Evolutionary conservation across 1,140 invertebrate genomes (phyloP).

Genomic region (Dolichoris vasculosae): DNA sequence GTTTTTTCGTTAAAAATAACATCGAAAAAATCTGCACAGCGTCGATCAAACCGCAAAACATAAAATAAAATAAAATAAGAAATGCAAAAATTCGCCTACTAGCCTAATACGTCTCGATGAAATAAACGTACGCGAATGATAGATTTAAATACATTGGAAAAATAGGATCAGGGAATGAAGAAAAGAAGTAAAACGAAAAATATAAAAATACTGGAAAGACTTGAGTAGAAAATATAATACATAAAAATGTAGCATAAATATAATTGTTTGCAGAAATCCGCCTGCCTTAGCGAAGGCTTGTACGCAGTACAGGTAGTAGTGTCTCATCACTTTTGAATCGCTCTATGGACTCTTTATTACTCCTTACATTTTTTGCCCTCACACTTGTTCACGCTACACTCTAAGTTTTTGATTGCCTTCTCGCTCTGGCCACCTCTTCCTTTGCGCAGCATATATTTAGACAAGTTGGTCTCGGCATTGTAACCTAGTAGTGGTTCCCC

Average conservation of each 20-base stretch:
- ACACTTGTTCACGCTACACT: slow-evolving; percentile 34
- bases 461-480: slow-evolving; percentile 8
- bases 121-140: no score
- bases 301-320: slow-evolving; percentile 13
- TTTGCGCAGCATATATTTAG: slow-evolving; percentile 42
- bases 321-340: slow-evolving; percentile 30
- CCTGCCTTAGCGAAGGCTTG: not conserved
- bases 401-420: slow-evolving; percentile 44
- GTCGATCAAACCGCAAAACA: not conserved
- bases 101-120: not conserved
- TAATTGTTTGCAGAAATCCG: slow-evolving; percentile 28
- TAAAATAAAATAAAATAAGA: not conserved
- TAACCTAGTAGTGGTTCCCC: not conserved
- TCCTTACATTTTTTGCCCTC: slow-evolving; percentile 37
- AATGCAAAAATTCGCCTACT: not conserved
- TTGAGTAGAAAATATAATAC: not conserved
- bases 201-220: not conserved
- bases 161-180: not conserved
- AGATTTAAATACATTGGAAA: not conserved
- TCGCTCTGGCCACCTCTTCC: not conserved
- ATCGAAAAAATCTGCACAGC: no score
- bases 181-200: not conserved
- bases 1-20: no score
- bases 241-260: slow-evolving; percentile 11
- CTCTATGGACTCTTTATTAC: no score